These are phyloP conservation scores for Lamellibrachia luymesi DNA, from an alignment of 1,140 invertebrate genomes.

Conservation along the genomic window DNA sequence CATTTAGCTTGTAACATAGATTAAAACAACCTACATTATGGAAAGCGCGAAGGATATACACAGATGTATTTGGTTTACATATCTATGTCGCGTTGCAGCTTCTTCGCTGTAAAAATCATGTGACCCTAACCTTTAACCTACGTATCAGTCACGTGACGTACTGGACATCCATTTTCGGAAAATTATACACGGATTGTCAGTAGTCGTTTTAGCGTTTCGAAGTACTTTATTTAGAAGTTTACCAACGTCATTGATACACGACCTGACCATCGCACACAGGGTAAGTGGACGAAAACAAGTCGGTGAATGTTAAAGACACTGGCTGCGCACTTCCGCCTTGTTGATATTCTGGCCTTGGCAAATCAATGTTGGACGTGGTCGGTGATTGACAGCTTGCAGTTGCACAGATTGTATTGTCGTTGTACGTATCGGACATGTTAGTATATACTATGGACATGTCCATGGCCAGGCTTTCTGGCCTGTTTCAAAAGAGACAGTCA, in stretches of 20 bases:
- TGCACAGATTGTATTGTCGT: background rate
- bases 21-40: background rate
- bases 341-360: background rate
- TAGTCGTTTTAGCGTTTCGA: background rate
- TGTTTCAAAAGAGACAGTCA: background rate
- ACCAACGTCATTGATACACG: background rate
- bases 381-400: background rate
- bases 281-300: background rate
- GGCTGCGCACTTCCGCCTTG: background rate
- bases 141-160: background rate
- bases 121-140: background rate
- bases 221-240: background rate
- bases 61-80: background rate
- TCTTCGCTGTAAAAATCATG: slow-evolving; percentile 1
- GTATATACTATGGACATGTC: background rate
- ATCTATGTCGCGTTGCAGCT: background rate
- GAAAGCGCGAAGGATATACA: background rate
- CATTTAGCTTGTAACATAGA: background rate
- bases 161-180: background rate
- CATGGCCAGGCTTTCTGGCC: background rate
- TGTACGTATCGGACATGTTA: background rate
- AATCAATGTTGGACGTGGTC: background rate
- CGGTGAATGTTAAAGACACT: background rate
- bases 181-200: background rate
- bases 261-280: background rate